Base-by-base conservation (phyloP, 1,140 invertebrate genomes). In the Lineus longissimus region DNA sequence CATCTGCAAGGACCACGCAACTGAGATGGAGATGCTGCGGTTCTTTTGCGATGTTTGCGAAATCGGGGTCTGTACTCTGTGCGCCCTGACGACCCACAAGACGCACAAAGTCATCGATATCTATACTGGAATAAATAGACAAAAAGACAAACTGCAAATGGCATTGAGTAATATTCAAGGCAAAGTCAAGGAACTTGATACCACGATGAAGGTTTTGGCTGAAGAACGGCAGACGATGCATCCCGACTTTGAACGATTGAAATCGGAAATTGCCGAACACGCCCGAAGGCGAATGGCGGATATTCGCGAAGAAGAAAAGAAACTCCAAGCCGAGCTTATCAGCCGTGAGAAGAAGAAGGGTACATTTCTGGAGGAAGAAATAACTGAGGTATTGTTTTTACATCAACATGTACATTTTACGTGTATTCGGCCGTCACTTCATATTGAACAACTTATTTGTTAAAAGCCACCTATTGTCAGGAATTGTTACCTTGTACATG, bases 31-130 rank as follows among this genome's bases (percentile, higher is more conserved):
- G 47, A 51, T 51, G 47, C n/a, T 51, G 4, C n/a, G 25, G 4
- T 51, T 23, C 25, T 51, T 23, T n/a, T 51, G 47, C 47, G 47
- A 51, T n/a, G 25, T 51, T n/a, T 51, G 47, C 47, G 47, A 51
- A 51, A n/a, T 51, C 47, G 47, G 47, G 6, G n/a, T 51, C 47
- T 51, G 47, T n/a, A 51, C 47, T 9, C n/a, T 51, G 4, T 51
- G 47, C 25, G n/a, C n/a, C 9, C n/a, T 51, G 47, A 51, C 47
- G 47, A 51, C n/a, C 9, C 47, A 51, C 47, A 27, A 51, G n/a
- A 51, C n/a, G 9, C 47, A 51, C 47, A 19, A 27, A 51, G 47
- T 51, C 47, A n/a, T 51, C 47, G n/a, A 51, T n/a, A 27, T 51
- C 47, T 6, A 27, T 9, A 27, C n/a, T 7, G 47, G 47, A 27